These are phyloP conservation scores for Lontra canadensis DNA, from an alignment of 2,113 vertebrate genomes.

Conservation along the genomic window DNA sequence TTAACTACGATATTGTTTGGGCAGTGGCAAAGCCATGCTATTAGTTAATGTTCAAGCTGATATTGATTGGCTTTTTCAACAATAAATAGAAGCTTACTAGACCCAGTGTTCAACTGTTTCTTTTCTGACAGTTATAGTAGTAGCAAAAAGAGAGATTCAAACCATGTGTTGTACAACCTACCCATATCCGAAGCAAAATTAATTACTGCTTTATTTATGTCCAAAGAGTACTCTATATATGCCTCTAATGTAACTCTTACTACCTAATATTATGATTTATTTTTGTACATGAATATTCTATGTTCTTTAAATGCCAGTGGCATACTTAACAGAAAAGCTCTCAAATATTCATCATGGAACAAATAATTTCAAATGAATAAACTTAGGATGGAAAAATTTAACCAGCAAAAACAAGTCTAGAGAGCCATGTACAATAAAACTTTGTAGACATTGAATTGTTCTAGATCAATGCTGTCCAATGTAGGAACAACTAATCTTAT, in stretches of 20 bases:
- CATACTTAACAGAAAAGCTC: background rate
- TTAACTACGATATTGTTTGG: slow-evolving; percentile 86
- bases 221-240: background rate
- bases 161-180: background rate
- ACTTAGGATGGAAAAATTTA: background rate
- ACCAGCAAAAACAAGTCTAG: background rate
- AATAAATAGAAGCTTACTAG: slow-evolving; percentile 80
- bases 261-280: background rate
- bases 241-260: background rate
- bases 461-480: background rate
- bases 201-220: background rate
- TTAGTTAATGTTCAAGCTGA: slow-evolving; percentile 87
- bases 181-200: background rate
- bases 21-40: slow-evolving; percentile 81
- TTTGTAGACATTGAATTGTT: background rate
- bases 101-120: slow-evolving; percentile 75
- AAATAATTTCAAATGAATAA: slow-evolving; percentile 47
- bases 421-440: background rate
- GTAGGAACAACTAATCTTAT: background rate
- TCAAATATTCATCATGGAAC: background rate
- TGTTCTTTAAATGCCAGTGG: background rate
- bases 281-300: background rate
- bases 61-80: slow-evolving; percentile 84
- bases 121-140: slow-evolving; percentile 74
- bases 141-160: slow-evolving; percentile 66